phyloP scores from a whole-genome alignment of 2,113 vertebrate species.

The Seriola rivoliana region DNA sequence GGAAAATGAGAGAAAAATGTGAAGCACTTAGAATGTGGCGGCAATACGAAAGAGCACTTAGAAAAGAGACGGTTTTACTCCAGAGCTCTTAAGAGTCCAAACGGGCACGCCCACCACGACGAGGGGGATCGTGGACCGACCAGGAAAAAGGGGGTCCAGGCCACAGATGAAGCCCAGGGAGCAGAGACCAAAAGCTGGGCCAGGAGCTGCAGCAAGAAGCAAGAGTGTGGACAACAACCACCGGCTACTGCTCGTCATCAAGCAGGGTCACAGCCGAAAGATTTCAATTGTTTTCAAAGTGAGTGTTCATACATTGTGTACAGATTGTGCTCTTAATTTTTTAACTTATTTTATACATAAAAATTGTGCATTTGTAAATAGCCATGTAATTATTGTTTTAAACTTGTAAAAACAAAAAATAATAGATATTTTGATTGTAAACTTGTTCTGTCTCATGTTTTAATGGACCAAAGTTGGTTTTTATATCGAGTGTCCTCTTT shows the following conservation, averaged over 20 bases:
- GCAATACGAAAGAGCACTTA: slow-evolving; percentile 64
- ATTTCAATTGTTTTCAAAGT: slow-evolving; percentile 76
- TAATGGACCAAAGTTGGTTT: slow-evolving; percentile 98
- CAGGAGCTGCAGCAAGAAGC: slow-evolving; percentile 79
- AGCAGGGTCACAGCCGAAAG: slow-evolving; percentile 67
- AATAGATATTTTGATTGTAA: slow-evolving; percentile 98
- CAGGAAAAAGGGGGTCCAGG: slow-evolving; percentile 11
- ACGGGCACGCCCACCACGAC: neutral
- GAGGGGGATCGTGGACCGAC: neutral
- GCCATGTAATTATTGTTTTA: slow-evolving; percentile 97
- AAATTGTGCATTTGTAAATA: slow-evolving; percentile 98
- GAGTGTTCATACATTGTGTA: slow-evolving; percentile 90
- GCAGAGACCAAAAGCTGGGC: slow-evolving; percentile 57
- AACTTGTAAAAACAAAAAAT: slow-evolving; percentile 91
- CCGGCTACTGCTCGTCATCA: slow-evolving; percentile 41
- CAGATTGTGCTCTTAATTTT: slow-evolving; percentile 95
- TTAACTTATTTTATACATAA: slow-evolving; percentile 99
- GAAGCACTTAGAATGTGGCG: slow-evolving; percentile 79
- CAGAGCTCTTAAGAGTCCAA: slow-evolving; percentile 60
- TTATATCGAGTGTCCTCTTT: slow-evolving; percentile 85
- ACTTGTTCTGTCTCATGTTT: slow-evolving; percentile 93
- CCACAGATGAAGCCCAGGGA: slow-evolving; percentile 53
- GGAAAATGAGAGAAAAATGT: slow-evolving; percentile 35
- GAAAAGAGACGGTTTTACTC: slow-evolving; percentile 44
- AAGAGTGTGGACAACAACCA: neutral